Evolutionary conservation across 2,888 invertebrate species (phyloP), one percentile per base, ranked within the genome.

Genomic region (Hypercompe scribonia): DNA sequence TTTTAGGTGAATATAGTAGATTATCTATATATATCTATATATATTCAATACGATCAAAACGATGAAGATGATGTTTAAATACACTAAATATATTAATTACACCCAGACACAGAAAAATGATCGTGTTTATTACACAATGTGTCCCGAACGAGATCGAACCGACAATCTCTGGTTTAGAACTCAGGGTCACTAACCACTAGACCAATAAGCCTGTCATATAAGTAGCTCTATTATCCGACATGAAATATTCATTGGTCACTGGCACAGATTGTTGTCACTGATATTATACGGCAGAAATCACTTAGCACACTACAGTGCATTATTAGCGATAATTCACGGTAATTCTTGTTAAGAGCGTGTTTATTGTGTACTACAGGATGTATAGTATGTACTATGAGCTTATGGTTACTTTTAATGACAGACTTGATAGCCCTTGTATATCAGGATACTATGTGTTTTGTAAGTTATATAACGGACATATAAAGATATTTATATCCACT

Each of bases 191-290:
- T n/a, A n/a, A n/a, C n/a, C n/a, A n/a, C n/a, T n/a, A n/a, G n/a
- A n/a, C n/a, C n/a, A n/a, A n/a, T n/a, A n/a, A n/a, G n/a, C n/a
- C n/a, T n/a, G n/a, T n/a, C n/a, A n/a, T 81, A 82, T 89, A 91
- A 92, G 89, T 90, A 88, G 77, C 88, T 76, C 87, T 83, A 93
- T 93, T 93, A 92, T 90, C 85, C 80, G 86, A 83, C 88, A 93
- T 94, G 93, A 93, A 94, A 92, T 94, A 94, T 94, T 93, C 93
- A 94, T 93, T 89, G 91, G 87, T 91, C 91, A 92, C 92, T 90
- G 85, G 87, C 90, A 88, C 80, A 87, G 91, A 91, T 91, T 92
- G 91, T 94, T 94, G 93, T 93, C 94, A 93, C 93, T 91, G 88
- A 87, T 84, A 91, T 93, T 91, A 93, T 90, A 89, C 89, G 80